These are phyloP conservation scores for Scatophagus argus DNA, from an alignment of 2,113 vertebrate species.

Conservation along the genomic window DNA sequence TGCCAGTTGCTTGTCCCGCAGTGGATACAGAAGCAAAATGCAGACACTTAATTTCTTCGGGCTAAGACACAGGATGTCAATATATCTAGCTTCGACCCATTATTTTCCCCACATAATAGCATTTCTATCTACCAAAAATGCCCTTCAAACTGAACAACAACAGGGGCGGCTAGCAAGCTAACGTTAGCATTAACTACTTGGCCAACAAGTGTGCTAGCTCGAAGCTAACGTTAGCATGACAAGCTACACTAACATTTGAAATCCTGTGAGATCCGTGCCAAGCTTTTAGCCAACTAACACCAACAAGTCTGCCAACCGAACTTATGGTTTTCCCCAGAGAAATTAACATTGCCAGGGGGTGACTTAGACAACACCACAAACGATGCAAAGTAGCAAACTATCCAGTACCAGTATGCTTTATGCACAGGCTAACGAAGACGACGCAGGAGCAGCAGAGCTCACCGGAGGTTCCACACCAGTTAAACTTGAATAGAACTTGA, in stretches of 20 bases:
- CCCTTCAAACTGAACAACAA: conserved; percentile 50
- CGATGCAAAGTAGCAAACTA: background rate
- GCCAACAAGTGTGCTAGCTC: conserved; percentile 70
- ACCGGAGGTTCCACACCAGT: conserved; percentile 70
- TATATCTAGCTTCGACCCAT: background rate
- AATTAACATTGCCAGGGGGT: background rate
- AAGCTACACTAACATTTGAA: conserved; percentile 27
- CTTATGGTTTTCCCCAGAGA: background rate
- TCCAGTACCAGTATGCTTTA: conserved; percentile 8
- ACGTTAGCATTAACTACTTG: conserved; percentile 51
- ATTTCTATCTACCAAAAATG: conserved; percentile 12
- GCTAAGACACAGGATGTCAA: background rate
- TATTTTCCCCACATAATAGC: background rate
- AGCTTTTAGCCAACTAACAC: conserved; percentile 8
- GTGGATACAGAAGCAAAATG: background rate
- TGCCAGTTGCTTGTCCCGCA: background rate
- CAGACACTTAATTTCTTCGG: too few species aligned
- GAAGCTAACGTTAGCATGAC: conserved; percentile 65
- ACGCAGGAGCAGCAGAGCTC: conserved; percentile 55
- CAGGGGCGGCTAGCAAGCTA: conserved; percentile 71
- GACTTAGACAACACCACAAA: background rate
- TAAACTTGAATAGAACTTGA: conserved; percentile 64
- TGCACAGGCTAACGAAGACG: conserved; percentile 48
- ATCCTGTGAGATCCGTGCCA: background rate
- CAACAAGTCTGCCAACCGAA: background rate